Percentiles rank a stretch among this genome's conserved stretches.
Evolutionary conservation across 2,797 vertebrate genomes (phyloP).

Genomic region (Squalus acanthias): DNA sequence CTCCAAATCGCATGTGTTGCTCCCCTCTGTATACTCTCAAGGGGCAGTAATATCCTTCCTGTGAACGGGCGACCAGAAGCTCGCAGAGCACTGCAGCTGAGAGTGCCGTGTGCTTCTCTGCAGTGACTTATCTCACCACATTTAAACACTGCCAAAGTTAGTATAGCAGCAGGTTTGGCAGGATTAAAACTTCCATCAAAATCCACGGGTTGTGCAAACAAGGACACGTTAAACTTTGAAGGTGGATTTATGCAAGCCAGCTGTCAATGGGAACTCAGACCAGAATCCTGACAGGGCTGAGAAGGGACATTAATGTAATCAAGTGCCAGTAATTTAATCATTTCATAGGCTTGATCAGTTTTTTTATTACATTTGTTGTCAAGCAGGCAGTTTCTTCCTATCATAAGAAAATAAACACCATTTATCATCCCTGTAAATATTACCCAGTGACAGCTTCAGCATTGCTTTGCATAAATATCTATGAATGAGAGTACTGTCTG

Average conservation of each 20-base stretch:
- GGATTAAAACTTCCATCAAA: constrained; percentile 4
- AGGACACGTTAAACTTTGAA: constrained; percentile 66
- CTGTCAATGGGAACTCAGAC: constrained; percentile 52
- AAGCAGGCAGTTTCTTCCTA: constrained; percentile 86
- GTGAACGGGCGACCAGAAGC: not conserved
- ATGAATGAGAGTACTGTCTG: constrained; percentile 68
- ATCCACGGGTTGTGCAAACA: constrained; percentile 45
- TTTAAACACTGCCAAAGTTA: not conserved
- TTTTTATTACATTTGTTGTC: constrained; percentile 97
- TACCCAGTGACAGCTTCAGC: constrained; percentile 81
- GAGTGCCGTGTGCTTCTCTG: not conserved
- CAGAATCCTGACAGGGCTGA: constrained; percentile 58
- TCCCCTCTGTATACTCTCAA: not conserved
- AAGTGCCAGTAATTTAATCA: constrained; percentile 94
- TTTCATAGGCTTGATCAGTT: constrained; percentile 85
- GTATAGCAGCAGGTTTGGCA: not conserved
- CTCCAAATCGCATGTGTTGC: not conserved
- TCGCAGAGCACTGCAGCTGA: too few relatives aligned
- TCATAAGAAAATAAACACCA: constrained; percentile 96
- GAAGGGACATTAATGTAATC: constrained; percentile 83
- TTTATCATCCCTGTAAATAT: constrained; percentile 96
- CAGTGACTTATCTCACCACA: not conserved
- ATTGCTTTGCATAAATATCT: constrained; percentile 87
- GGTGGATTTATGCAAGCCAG: constrained; percentile 62
- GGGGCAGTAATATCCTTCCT: not conserved